Conservation (phyloP, 2,888 invertebrate genomes). For the Hedychridium roseum region DNA sequence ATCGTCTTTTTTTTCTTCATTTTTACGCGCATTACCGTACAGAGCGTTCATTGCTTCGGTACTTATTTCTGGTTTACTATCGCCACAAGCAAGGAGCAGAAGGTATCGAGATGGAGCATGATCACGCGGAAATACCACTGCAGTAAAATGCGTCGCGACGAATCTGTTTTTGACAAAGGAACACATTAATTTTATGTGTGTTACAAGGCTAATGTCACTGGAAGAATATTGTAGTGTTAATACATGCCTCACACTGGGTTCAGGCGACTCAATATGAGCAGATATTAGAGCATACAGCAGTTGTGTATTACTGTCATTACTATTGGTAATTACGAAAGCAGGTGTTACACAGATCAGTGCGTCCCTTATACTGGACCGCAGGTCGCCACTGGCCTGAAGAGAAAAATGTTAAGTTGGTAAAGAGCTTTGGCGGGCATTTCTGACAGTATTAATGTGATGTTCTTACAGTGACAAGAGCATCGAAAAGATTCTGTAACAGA, state of each 20-base stretch:
- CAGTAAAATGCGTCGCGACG: constrained; percentile 83
- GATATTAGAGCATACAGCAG: constrained; percentile 73
- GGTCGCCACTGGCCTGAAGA: constrained; percentile 51
- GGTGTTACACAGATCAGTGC: constrained; percentile 55
- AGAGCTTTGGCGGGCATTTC: too few relatives aligned
- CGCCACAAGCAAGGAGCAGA: constrained; percentile 83
- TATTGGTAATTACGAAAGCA: constrained; percentile 53
- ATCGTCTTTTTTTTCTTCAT: constrained; percentile 48
- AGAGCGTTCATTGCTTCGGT: constrained; percentile 78
- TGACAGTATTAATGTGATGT: constrained; percentile 7
- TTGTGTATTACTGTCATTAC: constrained; percentile 59
- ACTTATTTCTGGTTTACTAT: constrained; percentile 80
- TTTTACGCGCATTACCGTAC: constrained; percentile 71
- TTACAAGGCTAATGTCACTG: constrained; percentile 1
- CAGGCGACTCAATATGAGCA: constrained; percentile 78
- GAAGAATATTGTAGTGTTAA: constrained; percentile 2
- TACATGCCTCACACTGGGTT: constrained; percentile 66
- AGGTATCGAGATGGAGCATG: constrained; percentile 85
- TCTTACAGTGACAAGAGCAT: constrained; percentile 64
- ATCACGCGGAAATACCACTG: constrained; percentile 81
- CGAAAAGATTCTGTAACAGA: constrained; percentile 67
- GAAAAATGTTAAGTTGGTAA: constrained; percentile 5
- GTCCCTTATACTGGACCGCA: constrained; percentile 53
- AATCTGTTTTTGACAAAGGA: constrained; percentile 65
- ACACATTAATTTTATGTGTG: constrained; percentile 4